phyloP scores from a whole-genome alignment of 2,888 invertebrate genomes.

The Gymnoscelis rufifasciata region DNA sequence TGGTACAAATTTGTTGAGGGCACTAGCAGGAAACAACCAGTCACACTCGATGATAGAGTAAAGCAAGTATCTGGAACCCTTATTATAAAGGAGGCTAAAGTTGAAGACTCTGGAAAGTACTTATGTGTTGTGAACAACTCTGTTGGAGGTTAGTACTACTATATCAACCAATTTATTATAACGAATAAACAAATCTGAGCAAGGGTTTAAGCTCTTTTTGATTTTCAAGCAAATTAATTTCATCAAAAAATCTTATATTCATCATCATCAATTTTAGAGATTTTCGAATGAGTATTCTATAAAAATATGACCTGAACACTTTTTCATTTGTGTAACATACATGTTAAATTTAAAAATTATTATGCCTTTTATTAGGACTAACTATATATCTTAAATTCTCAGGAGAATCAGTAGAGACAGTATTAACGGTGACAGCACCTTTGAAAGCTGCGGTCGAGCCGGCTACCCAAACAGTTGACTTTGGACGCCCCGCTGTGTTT shows the following conservation, averaged over 20 bases:
- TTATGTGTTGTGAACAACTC: constrained; percentile 96
- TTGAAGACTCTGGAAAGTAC: constrained; percentile 96
- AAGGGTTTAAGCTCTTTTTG: too few species aligned
- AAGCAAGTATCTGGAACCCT: constrained; percentile 96
- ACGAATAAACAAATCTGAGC: neutral
- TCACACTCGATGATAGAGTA: constrained; percentile 91
- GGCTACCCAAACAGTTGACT: constrained; percentile 93
- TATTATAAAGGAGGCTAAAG: constrained; percentile 93
- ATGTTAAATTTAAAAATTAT: too few species aligned
- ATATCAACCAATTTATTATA: too few species aligned
- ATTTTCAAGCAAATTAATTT: too few species aligned
- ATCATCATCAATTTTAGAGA: too few species aligned
- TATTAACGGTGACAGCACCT: constrained; percentile 94
- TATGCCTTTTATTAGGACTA: too few species aligned
- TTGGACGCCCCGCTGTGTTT: constrained; percentile 93
- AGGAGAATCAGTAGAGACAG: constrained; percentile 94
- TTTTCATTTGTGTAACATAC: too few species aligned
- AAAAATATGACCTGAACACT: too few species aligned
- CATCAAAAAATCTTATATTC: too few species aligned
- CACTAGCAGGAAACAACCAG: constrained; percentile 90
- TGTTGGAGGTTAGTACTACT: constrained; percentile 82
- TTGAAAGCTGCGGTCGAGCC: constrained; percentile 93
- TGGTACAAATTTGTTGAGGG: constrained; percentile 97
- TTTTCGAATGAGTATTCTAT: too few species aligned
- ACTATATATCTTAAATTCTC: constrained; percentile 66